phyloP scores from a whole-genome alignment of 2,113 vertebrate genomes.

The Melanostigma gelatinosum region DNA sequence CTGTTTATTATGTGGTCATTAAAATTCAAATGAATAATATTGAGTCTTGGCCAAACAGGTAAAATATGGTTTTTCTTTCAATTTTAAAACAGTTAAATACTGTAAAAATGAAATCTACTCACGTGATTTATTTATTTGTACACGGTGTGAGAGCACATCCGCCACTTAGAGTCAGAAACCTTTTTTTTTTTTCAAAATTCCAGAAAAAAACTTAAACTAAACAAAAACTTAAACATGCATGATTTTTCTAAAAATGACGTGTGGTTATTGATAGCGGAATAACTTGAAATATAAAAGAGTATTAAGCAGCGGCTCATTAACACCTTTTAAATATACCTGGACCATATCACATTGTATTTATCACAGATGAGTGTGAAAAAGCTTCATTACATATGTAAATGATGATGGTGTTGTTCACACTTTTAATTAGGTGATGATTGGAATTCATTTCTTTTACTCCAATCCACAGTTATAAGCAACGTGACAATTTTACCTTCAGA shows the following conservation, averaged over 20 bases:
- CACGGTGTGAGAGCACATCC: background rate
- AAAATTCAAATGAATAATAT: background rate
- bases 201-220: background rate
- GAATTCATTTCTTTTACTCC: constrained; percentile 24
- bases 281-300: constrained; percentile 56
- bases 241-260: constrained; percentile 36
- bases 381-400: constrained; percentile 68
- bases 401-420: constrained; percentile 74
- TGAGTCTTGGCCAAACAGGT: background rate
- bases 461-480: constrained; percentile 51
- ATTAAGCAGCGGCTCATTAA: constrained; percentile 75
- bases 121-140: background rate
- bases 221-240: background rate
- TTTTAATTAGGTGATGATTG: constrained; percentile 74
- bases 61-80: background rate
- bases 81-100: background rate
- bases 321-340: constrained; percentile 77
- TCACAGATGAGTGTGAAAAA: constrained; percentile 70
- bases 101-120: background rate
- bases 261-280: constrained; percentile 56
- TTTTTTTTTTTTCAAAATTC: background rate
- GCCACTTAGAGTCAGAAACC: background rate
- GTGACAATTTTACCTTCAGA: constrained; percentile 53
- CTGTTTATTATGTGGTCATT: constrained; percentile 82
- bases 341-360: constrained; percentile 69